Evolutionary conservation across 2,113 vertebrate genomes (phyloP).

Genomic region (Oriolus oriolus): DNA sequence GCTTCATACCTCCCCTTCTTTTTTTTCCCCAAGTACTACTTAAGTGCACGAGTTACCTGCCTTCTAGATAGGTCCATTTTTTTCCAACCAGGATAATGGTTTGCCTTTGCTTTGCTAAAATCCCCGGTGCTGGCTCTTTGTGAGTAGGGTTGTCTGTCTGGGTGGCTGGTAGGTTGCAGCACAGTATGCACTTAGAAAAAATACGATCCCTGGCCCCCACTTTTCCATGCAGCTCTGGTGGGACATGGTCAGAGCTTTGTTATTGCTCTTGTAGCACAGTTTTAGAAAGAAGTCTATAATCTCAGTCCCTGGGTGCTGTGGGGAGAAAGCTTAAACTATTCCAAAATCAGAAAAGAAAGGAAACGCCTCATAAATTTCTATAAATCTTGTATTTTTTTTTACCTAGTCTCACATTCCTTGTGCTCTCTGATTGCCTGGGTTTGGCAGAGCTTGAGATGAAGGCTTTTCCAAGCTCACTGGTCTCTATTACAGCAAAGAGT

Average conservation of each 20-base stretch:
- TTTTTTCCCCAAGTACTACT: background rate
- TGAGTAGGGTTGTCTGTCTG: background rate
- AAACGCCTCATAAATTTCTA: background rate
- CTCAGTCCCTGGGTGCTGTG: background rate
- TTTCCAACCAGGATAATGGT: background rate
- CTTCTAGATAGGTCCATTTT: background rate
- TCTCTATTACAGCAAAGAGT: background rate
- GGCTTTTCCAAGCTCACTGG: background rate
- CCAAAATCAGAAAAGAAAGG: background rate
- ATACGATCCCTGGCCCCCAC: rapidly evolving
- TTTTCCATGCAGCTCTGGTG: background rate
- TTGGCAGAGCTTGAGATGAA: background rate
- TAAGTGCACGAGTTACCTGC: background rate
- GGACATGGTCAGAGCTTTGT: background rate
- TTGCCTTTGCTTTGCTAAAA: background rate
- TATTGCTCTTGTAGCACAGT: background rate
- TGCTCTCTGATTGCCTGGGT: background rate
- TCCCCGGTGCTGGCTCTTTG: background rate
- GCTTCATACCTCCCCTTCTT: background rate
- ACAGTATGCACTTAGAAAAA: background rate
- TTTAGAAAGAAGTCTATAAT: background rate
- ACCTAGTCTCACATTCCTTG: background rate
- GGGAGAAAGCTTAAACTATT: background rate
- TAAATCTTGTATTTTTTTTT: background rate
- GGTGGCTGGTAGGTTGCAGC: background rate